phyloP scores from a whole-genome alignment of 1,140 invertebrate species.

The Reticulitermes speratus region DNA sequence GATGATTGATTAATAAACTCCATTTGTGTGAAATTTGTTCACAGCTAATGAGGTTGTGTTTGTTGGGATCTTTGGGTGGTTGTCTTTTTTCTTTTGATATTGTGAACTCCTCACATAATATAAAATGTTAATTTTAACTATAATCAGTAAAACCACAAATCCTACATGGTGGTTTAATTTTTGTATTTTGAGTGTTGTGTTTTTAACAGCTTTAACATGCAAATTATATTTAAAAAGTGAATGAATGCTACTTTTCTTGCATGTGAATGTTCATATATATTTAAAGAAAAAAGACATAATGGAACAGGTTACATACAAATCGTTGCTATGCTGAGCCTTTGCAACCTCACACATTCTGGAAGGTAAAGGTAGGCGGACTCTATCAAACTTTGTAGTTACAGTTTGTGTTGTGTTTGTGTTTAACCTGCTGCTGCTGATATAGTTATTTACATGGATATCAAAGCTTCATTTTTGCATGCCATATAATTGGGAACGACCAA shows the following conservation, averaged over 20 bases:
- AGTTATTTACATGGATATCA: not conserved
- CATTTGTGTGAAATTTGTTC: conserved; percentile 26
- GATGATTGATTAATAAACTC: conserved; percentile 20
- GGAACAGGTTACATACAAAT: conserved; percentile 13
- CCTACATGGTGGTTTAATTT: too few species aligned
- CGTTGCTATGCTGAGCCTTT: conserved; percentile 25
- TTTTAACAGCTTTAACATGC: too few species aligned
- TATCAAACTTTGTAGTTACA: conserved; percentile 26
- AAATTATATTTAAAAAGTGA: not conserved
- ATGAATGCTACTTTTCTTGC: not conserved
- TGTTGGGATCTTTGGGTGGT: conserved; percentile 18
- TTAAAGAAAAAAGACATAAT: not conserved
- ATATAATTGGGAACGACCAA: not conserved
- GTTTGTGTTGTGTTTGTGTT: conserved; percentile 9
- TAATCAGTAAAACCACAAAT: too few species aligned
- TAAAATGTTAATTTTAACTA: not conserved
- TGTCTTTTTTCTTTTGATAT: conserved; percentile 9
- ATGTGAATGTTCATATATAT: not conserved
- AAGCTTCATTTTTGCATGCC: not conserved
- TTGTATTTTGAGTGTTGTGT: too few species aligned
- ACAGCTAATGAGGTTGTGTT: conserved; percentile 22
- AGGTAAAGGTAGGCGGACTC: conserved; percentile 27
- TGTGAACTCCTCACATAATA: not conserved
- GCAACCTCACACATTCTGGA: conserved; percentile 28
- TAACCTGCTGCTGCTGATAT: not conserved